phyloP scores from a whole-genome alignment of 2,797 vertebrate species.

The Myotis daubentonii region DNA sequence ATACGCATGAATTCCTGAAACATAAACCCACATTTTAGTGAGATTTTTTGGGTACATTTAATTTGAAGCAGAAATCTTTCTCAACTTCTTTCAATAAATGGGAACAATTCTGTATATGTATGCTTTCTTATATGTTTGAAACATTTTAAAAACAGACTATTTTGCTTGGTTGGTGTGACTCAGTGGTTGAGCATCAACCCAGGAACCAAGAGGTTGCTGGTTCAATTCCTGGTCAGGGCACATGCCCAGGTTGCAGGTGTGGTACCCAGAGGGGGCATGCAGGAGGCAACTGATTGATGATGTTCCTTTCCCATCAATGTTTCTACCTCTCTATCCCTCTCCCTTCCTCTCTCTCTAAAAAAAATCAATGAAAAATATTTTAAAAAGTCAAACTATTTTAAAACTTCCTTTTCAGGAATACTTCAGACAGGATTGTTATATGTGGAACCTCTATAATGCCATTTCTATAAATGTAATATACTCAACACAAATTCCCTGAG shows the following conservation, averaged over 20 bases:
- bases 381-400: conserved; percentile 1
- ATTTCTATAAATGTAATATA: background rate
- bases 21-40: conserved; percentile 55
- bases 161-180: background rate
- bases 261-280: no score
- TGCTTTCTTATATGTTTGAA: conserved; percentile 5
- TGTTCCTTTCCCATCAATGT: no score
- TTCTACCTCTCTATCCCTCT: no score
- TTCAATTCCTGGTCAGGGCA: no score
- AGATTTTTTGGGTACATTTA: conserved; percentile 20
- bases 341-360: no score
- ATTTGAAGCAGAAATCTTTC: conserved; percentile 49
- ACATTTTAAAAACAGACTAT: conserved; percentile 34
- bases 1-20: conserved; percentile 97
- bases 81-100: conserved; percentile 37
- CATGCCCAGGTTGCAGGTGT: no score
- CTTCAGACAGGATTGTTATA: conserved; percentile 2
- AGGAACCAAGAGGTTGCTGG: no score
- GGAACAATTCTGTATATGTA: background rate
- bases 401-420: conserved; percentile 15
- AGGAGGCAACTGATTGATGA: no score
- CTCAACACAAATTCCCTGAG: background rate
- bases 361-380: background rate
- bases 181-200: no score
- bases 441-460: background rate